phyloP scores from a whole-genome alignment of 2,797 vertebrate species.

The Cyclura pinguis region DNA sequence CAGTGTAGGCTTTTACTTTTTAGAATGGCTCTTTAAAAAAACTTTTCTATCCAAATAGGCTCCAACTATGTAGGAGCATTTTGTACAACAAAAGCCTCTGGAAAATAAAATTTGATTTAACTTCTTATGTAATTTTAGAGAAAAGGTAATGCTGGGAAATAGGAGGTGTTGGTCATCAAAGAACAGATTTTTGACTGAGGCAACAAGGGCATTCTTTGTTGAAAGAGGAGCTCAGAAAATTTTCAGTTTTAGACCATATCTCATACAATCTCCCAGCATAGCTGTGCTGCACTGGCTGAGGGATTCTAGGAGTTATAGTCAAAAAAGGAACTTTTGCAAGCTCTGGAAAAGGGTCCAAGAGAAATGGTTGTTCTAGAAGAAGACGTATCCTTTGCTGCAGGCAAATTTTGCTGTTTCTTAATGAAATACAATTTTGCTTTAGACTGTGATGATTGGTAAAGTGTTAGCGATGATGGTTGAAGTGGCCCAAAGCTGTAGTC shows the following conservation, averaged over 20 bases:
- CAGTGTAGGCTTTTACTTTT: neutral
- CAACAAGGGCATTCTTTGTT: neutral
- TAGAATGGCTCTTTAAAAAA: neutral
- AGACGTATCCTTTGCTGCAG: neutral
- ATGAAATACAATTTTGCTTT: neutral
- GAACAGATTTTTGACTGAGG: neutral
- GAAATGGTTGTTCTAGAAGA: neutral
- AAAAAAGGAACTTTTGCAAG: neutral
- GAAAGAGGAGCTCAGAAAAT: neutral
- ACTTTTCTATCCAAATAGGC: neutral
- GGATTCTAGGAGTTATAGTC: too few relatives aligned
- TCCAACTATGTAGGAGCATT: neutral
- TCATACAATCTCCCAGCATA: too few relatives aligned
- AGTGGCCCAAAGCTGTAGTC: neutral
- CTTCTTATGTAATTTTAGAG: neutral
- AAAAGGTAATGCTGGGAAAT: neutral
- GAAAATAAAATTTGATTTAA: neutral
- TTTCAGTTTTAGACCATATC: too few relatives aligned
- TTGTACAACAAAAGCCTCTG: neutral
- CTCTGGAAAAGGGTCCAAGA: neutral
- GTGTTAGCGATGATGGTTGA: neutral
- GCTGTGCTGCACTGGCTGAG: too few relatives aligned
- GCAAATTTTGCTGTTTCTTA: neutral
- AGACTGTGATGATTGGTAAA: neutral
- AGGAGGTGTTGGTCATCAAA: neutral